These are phyloP conservation scores for Caerostris extrusa DNA, from an alignment of 1,140 invertebrate genomes.

Conservation along the genomic window DNA sequence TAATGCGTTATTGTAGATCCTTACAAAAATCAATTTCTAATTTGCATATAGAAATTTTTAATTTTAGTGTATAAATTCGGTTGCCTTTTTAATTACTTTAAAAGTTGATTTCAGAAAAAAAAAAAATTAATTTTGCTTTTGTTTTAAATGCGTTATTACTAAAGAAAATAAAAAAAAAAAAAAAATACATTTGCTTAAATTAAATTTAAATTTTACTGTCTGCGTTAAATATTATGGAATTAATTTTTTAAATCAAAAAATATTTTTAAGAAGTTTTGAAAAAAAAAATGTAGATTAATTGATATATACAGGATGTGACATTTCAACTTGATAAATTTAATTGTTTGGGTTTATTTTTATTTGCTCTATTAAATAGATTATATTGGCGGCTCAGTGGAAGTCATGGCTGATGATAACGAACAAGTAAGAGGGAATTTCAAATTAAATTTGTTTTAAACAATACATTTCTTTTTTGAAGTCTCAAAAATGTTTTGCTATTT, in stretches of 20 bases:
- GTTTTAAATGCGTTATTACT: too few species aligned
- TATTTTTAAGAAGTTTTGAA: too few species aligned
- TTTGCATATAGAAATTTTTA: too few species aligned
- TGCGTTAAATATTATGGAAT: not conserved
- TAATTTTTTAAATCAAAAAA: not conserved
- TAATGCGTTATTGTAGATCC: not conserved
- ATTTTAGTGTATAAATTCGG: too few species aligned
- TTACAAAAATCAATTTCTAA: too few species aligned
- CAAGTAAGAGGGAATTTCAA: constrained; percentile 80
- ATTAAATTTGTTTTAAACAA: not conserved
- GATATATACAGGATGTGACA: not conserved
- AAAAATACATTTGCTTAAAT: not conserved
- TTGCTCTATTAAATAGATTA: not conserved
- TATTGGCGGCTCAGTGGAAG: not conserved
- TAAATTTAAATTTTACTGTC: not conserved
- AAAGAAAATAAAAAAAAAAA: too few species aligned
- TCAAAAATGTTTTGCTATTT: too few species aligned
- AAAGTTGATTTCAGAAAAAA: too few species aligned
- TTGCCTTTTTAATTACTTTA: too few species aligned
- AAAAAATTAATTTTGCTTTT: too few species aligned
- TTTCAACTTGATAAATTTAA: not conserved
- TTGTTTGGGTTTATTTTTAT: too few species aligned
- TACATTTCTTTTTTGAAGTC: too few species aligned
- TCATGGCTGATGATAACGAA: constrained; percentile 82
- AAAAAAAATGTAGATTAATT: not conserved